Conservation (phyloP, 2,113 vertebrate species). For the Oreochromis tanganicae region DNA sequence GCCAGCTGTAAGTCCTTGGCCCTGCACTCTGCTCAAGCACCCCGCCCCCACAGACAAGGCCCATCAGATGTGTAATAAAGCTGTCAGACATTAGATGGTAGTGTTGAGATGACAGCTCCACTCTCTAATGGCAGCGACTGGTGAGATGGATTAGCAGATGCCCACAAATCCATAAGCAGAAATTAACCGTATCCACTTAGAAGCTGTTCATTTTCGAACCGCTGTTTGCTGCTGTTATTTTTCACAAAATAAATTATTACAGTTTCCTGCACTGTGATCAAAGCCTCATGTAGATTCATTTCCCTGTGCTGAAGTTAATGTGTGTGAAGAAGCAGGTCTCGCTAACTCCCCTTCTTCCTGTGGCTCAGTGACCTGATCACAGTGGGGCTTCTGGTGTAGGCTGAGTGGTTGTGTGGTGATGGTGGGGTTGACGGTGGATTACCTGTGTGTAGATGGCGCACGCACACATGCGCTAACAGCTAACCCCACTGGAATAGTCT, state of each 20-base stretch:
- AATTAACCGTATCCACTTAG: constrained; percentile 42
- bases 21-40: neutral
- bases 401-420: neutral
- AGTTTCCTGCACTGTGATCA: constrained; percentile 28
- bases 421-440: constrained; percentile 6
- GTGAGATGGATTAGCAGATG: constrained; percentile 35
- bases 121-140: neutral
- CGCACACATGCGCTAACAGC: neutral
- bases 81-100: constrained; percentile 68
- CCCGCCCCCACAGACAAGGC: neutral
- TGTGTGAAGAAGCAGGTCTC: constrained; percentile 26
- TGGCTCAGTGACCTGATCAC: constrained; percentile 47
- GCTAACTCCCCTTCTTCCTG: neutral
- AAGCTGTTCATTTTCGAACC: constrained; percentile 21
- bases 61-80: constrained; percentile 34
- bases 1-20: neutral
- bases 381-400: neutral
- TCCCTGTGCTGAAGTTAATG: constrained; percentile 35
- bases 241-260: constrained; percentile 44
- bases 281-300: constrained; percentile 17
- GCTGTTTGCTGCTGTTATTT: constrained; percentile 23
- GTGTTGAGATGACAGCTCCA: constrained; percentile 41
- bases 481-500: constrained; percentile 3
- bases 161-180: constrained; percentile 39
- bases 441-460: neutral